Percentiles rank a stretch among this genome's conserved stretches.
Conservation (phyloP, 2,113 vertebrate species). For the Xiphophorus couchianus region DNA sequence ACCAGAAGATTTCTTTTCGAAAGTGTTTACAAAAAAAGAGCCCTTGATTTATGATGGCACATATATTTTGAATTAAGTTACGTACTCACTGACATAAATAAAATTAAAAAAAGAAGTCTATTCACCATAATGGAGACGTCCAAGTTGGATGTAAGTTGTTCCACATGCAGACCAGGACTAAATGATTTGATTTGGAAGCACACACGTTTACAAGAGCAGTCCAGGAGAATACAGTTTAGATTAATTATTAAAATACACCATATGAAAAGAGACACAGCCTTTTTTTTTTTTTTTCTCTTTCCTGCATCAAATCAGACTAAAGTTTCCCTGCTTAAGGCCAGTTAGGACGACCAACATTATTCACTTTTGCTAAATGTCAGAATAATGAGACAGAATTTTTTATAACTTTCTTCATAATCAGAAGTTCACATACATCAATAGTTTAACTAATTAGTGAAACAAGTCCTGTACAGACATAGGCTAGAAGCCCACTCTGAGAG, state of each 20-base stretch:
- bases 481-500: no score
- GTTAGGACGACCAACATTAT: no score
- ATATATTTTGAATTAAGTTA: neutral
- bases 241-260: neutral
- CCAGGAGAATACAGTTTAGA: neutral
- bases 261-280: neutral
- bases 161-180: neutral
- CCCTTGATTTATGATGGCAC: neutral
- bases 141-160: neutral
- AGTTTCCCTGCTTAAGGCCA: neutral
- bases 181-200: no score
- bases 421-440: no score
- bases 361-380: no score
- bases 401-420: no score
- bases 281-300: no score
- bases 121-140: neutral
- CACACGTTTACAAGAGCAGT: neutral
- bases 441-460: no score
- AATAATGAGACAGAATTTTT: no score
- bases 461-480: no score
- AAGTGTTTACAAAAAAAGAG: neutral
- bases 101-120: neutral
- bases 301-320: neutral
- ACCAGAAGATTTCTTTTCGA: neutral
- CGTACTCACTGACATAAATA: neutral